Conservation (phyloP, 2,113 vertebrate species). For the Crotalus viridis region DNA sequence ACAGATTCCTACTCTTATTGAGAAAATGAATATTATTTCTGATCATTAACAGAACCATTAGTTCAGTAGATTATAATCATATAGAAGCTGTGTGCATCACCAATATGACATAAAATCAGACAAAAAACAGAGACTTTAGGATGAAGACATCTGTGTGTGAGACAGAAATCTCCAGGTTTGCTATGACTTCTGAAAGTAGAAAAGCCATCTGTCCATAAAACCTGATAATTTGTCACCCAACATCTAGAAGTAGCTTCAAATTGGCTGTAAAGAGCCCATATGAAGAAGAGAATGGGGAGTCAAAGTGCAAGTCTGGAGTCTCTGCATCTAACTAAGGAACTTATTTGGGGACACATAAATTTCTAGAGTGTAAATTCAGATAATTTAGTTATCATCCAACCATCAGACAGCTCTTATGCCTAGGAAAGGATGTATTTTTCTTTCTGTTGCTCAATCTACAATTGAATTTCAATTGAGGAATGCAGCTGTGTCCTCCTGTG, state of each 20-base stretch:
- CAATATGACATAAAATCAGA: not conserved
- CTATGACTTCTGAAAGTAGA: not conserved
- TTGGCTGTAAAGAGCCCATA: not conserved
- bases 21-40: not conserved
- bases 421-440: not conserved
- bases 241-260: not conserved
- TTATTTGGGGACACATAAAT: not conserved
- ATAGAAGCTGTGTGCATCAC: not conserved
- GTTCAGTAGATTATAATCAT: not conserved
- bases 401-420: not conserved
- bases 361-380: not conserved
- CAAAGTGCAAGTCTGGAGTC: not conserved
- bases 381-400: not conserved
- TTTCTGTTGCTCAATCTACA: not conserved
- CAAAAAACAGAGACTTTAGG: not conserved
- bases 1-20: not conserved
- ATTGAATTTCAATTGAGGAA: conserved; percentile 28
- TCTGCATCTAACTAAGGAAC: not conserved
- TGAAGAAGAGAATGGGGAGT: not conserved
- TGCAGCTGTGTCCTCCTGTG: not conserved
- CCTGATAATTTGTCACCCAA: not conserved
- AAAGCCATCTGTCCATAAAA: not conserved
- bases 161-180: not conserved
- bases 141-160: not conserved
- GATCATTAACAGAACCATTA: not conserved